phyloP scores from a whole-genome alignment of 2,113 vertebrate species.

The Saccopteryx bilineata region DNA sequence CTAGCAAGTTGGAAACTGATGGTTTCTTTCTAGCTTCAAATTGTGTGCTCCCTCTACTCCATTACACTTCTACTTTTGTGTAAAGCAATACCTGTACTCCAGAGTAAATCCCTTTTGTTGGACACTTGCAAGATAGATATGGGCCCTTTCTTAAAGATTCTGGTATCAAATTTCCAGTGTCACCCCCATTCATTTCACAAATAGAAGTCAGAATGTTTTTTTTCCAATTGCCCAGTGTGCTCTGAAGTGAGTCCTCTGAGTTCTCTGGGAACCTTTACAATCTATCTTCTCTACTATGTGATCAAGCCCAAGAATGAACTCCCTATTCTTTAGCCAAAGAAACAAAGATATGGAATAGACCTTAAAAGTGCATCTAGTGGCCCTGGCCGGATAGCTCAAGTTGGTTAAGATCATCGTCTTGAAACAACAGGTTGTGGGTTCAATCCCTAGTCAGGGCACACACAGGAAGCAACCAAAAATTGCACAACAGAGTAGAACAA shows the following conservation, averaged over 20 bases:
- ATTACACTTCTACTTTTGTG: not conserved
- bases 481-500: too few species aligned
- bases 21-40: not conserved
- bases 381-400: too few species aligned
- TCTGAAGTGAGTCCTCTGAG: not conserved
- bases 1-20: not conserved
- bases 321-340: not conserved
- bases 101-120: not conserved
- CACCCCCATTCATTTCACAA: not conserved
- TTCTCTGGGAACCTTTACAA: not conserved
- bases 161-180: not conserved
- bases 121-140: not conserved
- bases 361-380: not conserved
- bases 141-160: not conserved
- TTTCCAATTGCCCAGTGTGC: not conserved
- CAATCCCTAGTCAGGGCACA: too few species aligned
- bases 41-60: not conserved
- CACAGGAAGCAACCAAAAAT: too few species aligned
- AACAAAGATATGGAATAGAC: not conserved
- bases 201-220: not conserved
- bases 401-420: too few species aligned
- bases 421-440: too few species aligned
- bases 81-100: not conserved
- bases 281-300: not conserved
- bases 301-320: not conserved